A percentile compares a stretch with the other conserved stretches of the same genome.
Conservation (phyloP, 2,797 vertebrate species). For the Loriculus beryllinus region DNA sequence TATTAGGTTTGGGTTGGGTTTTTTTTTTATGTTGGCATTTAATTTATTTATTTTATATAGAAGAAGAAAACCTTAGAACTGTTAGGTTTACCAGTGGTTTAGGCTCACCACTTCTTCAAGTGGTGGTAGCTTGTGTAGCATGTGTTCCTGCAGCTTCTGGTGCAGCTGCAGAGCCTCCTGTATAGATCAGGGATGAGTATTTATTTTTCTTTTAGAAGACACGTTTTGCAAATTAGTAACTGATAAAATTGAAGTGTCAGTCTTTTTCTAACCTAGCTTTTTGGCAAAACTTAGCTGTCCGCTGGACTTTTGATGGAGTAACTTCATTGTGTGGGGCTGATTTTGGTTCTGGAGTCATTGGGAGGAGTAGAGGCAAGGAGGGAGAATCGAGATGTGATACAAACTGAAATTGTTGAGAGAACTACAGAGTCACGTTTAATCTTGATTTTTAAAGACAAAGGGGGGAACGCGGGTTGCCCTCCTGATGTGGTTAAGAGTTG, state of each 20-base stretch:
- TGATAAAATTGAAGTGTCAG: neutral
- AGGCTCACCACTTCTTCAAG: neutral
- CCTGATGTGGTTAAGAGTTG: neutral
- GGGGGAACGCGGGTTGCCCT: neutral
- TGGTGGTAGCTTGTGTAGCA: conserved; percentile 22
- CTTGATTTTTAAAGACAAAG: neutral
- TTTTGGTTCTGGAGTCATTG: neutral
- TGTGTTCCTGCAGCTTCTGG: neutral
- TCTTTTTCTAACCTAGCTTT: conserved; percentile 15
- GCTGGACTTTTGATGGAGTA: neutral
- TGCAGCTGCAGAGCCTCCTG: conserved; percentile 35
- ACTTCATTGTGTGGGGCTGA: neutral
- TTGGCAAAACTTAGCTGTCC: conserved; percentile 19
- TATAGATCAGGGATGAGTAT: conserved; percentile 48
- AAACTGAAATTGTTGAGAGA: neutral
- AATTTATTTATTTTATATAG: conserved; percentile 57
- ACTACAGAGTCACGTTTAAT: neutral
- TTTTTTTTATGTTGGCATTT: conserved; percentile 54
- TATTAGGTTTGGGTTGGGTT: conserved; percentile 7
- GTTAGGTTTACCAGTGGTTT: conserved; percentile 52
- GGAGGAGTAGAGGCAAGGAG: neutral
- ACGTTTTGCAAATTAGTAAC: conserved; percentile 29
- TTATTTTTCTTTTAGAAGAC: conserved; percentile 43
- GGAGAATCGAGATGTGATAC: neutral
- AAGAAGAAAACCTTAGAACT: conserved; percentile 15